Evolutionary conservation across 1,140 invertebrate genomes (phyloP), one percentile per base, ranked within the genome.

Genomic region (Leptonema lineaticorne): DNA sequence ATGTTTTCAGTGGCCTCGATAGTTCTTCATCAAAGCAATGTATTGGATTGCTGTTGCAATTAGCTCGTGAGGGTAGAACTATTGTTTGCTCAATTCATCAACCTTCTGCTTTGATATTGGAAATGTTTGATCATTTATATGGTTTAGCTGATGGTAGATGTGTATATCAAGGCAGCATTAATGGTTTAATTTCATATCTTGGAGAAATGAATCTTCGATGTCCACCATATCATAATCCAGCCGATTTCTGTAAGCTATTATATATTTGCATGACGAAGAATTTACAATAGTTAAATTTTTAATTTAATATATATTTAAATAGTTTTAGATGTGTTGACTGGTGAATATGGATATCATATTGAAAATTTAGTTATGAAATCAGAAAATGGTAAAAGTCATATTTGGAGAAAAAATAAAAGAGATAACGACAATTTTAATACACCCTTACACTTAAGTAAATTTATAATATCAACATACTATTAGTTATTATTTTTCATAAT

Each of bases 1-100:
- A 26, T 22, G 20, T 56, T 84, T 86, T 6, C 78, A 97, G 94
- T 78, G 93, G 95, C 46, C 81, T 98, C 69, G 95, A 98, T 79
- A 95, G 92, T 75, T 90, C 92, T 8, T 94, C 92, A 14, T 93
- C 93, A 75, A 94, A 90, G 74, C 93, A 96, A 75, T 91, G 94
- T 75, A 88, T 97, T 65, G 87, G 87, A 41, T 77, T 95, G 24
- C 80, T 95, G 20, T 89, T 94, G 79, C 86, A 88, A 64, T 78
- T 98, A 50, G 94, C 95, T 0, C 79, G 87, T 7, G 93, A 95
- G 75, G 94, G 93, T 1, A 84, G 95, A 33, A 97, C 94, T 0
- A 90, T 99, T 28, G 89, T 98, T 53, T 95, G 94, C 74, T 94
- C 91, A 4, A 95, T 97, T 74, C 95, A 97, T 80, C 95, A 97